A percentile compares a stretch with the other conserved stretches of the same genome.
phyloP scores from a whole-genome alignment of 2,113 vertebrate species.

The Mus spicilegus region DNA sequence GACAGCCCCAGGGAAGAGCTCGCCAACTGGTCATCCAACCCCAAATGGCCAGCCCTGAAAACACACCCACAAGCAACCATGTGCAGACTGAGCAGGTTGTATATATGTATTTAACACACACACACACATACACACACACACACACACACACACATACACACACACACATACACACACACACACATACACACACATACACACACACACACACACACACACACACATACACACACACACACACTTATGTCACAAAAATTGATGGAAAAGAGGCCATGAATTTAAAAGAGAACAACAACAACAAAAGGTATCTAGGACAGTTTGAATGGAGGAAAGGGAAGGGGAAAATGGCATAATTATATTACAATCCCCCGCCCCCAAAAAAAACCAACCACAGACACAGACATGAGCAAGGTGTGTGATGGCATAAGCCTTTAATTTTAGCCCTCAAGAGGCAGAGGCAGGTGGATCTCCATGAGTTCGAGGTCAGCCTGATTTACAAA shows the following conservation, averaged over 20 bases:
- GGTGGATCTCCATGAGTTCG: not conserved
- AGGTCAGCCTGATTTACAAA: not conserved
- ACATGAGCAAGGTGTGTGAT: not conserved
- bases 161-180: not conserved
- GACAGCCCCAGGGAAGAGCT: not conserved
- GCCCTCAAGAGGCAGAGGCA: not conserved
- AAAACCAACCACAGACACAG: too few species aligned
- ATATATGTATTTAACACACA: not conserved
- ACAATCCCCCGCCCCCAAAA: too few species aligned
- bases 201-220: not conserved
- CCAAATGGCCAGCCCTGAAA: not conserved
- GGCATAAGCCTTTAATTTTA: not conserved
- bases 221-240: not conserved
- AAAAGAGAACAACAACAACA: not conserved
- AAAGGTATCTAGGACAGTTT: not conserved
- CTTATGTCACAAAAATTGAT: not conserved
- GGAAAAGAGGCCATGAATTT: not conserved
- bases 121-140: too few species aligned
- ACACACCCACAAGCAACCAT: too few species aligned
- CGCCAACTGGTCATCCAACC: too few species aligned
- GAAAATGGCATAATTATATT: not conserved
- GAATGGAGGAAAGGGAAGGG: not conserved
- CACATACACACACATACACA: not conserved
- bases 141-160: not conserved
- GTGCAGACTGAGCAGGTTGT: not conserved